A percentile compares a stretch with the other conserved stretches of the same genome.
Evolutionary conservation across 2,113 vertebrate genomes (phyloP).

Genomic region (Crotalus horridus): DNA sequence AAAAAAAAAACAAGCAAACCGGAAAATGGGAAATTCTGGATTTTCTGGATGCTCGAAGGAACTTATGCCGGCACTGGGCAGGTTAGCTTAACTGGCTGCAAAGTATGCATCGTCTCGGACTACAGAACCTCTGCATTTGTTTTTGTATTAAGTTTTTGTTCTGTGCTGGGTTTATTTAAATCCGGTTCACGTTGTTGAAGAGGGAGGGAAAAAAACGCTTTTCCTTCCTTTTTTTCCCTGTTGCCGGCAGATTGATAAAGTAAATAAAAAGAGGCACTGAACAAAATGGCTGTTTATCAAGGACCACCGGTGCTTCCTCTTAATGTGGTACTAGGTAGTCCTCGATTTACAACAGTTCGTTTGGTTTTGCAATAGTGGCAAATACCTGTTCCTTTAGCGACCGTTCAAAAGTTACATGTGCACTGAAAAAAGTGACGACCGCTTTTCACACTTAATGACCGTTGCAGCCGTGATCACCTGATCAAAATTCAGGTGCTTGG

Average conservation of each 20-base stretch:
- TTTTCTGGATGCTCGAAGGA: neutral
- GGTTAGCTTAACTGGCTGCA: neutral
- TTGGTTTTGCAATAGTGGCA: no score
- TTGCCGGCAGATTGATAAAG: neutral
- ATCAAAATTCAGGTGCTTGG: no score
- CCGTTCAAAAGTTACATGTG: neutral
- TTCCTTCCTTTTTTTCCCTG: neutral
- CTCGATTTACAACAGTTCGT: neutral
- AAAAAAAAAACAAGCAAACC: neutral
- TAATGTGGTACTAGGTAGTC: neutral
- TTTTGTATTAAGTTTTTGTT: neutral
- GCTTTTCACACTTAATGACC: no score
- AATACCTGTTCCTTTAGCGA: neutral
- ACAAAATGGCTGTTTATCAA: neutral
- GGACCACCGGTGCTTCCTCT: neutral
- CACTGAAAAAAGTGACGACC: no score
- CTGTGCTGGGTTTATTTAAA: neutral
- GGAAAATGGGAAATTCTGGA: neutral
- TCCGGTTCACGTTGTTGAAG: neutral
- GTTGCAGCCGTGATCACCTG: no score
- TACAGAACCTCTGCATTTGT: neutral
- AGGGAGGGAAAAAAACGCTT: neutral
- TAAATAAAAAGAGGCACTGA: neutral
- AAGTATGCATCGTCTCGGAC: neutral
- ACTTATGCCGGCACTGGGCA: neutral